Base-by-base conservation (phyloP, 2,888 invertebrate species). In the Tetragnatha montana region DNA sequence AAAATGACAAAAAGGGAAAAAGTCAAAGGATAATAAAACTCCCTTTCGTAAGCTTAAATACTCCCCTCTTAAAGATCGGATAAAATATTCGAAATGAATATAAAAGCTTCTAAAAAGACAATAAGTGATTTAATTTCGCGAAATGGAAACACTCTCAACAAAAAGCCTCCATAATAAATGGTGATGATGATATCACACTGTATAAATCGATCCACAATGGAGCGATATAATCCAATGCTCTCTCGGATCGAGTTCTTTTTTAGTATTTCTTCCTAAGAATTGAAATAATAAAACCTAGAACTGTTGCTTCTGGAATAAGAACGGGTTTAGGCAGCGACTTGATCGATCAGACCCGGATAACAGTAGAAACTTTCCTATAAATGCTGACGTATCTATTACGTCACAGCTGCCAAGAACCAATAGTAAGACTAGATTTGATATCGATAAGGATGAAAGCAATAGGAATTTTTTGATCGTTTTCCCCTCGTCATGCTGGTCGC, bases 151-250 rank as follows among this genome's bases (percentile, higher is more conserved):
- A 12, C 60, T 76, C 51, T 19, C 21, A 3, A 51, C 50, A 78
- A 78, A 51, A 22, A 19, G 6, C 21, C 51, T 78, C 17, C 8
- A 17, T 17, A 21, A 78, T 78, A 19, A 78, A 78, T 78, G 78
- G 22, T 35, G 35, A 47, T 81, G 81, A 81, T 81, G 81, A 73
- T 81, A 81, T 71, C 73, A 71, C 71, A 71, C 47, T 14, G 14
- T 71, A 14, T 35, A 35, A 8, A 81, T 81, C 81, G 81, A 81
- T 81, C 49, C 76, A 76, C 14, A 76, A 76, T 60, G 60, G 49
- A 49, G 35, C 47, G 12, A 49, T 49, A 76, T 76, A 76, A 76
- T 76, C 76, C 50, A 47, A 49, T 19, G 47, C 76, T 17, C 14
- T n/a, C 50, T 49, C 19, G 17, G 49, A 76, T 49, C 49, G 60